Conservation (phyloP, 2,113 vertebrate genomes). For the Phainopepla nitens region DNA sequence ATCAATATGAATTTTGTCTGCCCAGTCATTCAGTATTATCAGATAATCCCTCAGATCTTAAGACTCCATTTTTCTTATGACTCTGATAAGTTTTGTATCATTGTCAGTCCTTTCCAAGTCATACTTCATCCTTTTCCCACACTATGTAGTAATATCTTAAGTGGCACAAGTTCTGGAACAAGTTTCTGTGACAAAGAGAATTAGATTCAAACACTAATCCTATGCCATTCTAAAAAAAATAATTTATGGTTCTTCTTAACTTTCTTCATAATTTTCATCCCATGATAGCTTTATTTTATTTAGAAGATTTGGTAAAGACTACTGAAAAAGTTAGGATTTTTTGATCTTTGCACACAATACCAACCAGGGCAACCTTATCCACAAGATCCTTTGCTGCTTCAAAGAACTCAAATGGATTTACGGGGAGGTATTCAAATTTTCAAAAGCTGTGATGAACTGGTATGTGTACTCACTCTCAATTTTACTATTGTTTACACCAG, state of each 20-base stretch:
- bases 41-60: not conserved
- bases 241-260: not conserved
- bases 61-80: not conserved
- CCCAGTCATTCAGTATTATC: not conserved
- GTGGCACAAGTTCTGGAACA: not conserved
- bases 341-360: not conserved
- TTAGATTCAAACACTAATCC: not conserved
- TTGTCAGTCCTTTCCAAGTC: not conserved
- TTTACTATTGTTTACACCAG: not conserved
- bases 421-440: not conserved
- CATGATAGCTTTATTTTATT: not conserved
- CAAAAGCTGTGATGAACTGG: not conserved
- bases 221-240: not conserved
- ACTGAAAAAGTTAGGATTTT: not conserved
- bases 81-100: not conserved
- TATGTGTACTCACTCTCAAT: not conserved
- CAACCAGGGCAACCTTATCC: not conserved
- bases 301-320: not conserved
- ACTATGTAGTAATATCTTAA: not conserved
- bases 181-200: not conserved
- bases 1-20: not conserved
- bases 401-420: not conserved
- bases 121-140: not conserved
- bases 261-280: not conserved
- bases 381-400: not conserved